Conservation (phyloP, 1,140 invertebrate genomes). For the Monomorium pharaonis region DNA sequence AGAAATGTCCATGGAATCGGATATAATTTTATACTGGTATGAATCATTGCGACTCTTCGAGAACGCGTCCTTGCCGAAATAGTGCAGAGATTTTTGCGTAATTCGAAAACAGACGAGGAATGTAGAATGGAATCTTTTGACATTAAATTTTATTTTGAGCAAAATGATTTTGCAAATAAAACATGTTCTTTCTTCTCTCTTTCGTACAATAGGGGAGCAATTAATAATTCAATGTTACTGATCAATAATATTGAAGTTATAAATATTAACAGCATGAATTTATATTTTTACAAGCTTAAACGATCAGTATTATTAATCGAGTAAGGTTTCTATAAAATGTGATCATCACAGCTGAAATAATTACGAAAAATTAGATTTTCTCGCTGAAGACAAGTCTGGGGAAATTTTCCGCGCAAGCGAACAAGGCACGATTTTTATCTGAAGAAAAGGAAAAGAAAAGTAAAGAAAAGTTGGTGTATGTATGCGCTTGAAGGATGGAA, state of each 20-base stretch:
- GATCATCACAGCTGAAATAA: not conserved
- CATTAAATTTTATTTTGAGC: not conserved
- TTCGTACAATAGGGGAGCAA: too few species aligned
- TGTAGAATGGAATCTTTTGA: not conserved
- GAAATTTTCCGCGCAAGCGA: not conserved
- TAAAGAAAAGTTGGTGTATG: not conserved
- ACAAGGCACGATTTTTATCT: not conserved
- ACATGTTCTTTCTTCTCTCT: not conserved
- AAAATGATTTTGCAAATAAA: not conserved
- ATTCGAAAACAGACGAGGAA: not conserved
- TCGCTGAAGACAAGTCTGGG: not conserved
- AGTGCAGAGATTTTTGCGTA: not conserved
- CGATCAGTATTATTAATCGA: too few species aligned
- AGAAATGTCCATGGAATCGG: not conserved
- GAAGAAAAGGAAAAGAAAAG: too few species aligned
- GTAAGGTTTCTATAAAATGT: not conserved
- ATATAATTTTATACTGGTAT: not conserved
- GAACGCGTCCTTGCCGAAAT: not conserved
- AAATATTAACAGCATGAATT: too few species aligned
- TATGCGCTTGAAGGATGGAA: not conserved
- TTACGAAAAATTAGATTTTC: not conserved
- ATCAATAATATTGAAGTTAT: too few species aligned
- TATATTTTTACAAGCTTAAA: too few species aligned
- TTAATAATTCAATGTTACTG: too few species aligned
- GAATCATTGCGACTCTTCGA: conserved; percentile 16